Base-by-base conservation (phyloP, 2,797 vertebrate species). In the Neosalanx taihuensis region DNA sequence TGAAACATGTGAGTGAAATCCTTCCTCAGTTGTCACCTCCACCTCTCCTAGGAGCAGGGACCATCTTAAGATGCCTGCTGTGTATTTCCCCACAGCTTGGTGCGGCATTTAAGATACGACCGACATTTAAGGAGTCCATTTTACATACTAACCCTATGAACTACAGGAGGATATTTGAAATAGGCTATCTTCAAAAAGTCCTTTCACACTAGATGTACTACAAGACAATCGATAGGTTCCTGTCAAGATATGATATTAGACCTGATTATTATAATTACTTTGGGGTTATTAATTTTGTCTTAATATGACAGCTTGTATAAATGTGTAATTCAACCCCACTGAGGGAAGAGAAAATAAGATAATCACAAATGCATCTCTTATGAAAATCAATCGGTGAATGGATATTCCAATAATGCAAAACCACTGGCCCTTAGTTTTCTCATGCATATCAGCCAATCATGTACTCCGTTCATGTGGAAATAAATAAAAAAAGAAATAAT, bases 351-450 rank as follows among this genome's bases (percentile, higher is more conserved):
- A 90, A 89, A 91, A 91, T 90, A 91, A 91, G 88, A 90, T 91
- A 77, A 93, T 93, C 87, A 90, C 83, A 92, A 92, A 89, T 82
- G 85, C 91, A 91, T 92, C 87, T 89, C 86, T 92, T 91, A 87
- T 84, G 85, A 86, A 91, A 93, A 93, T 93, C 91, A 84, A 93
- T 93, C 79, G 37, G 80, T 84, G 87, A 85, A 82, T 86, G 84
- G 86, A 88, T 90, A 89, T 91, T 91, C 85, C 86, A 87, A 91
- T 92, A 89, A 85, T 67, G 58, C 82, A 72, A 80, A 77, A 83
- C 46, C 80, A 80, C 87, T 72, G 80, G 73, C 81, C 76, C 68
- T 75, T 79, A 76, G 83, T 83, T 79, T 79, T 76, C 84, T 87
- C 86, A 86, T 91, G 90, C 89, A 91, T 90, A 91, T 87, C 89